Base-by-base conservation (phyloP, 1,140 invertebrate genomes). In the Neodiprion pinetum region DNA sequence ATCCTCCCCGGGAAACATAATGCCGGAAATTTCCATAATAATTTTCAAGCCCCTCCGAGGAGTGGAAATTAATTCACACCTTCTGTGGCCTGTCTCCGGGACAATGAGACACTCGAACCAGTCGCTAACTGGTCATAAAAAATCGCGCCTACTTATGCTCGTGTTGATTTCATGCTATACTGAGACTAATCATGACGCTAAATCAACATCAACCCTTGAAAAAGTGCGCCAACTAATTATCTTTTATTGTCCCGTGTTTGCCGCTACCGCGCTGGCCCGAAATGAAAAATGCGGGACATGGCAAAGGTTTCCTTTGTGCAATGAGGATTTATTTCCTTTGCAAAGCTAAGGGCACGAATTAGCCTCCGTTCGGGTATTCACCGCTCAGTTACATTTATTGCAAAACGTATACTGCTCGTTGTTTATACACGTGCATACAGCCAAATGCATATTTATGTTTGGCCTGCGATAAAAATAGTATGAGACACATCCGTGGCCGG, bases 1-100 rank as follows among this genome's bases (percentile, higher is more conserved):
- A 61, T 61, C n/a, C n/a, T 61, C 11, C n/a, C 11, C 7, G 53
- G n/a, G n/a, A 14, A 61, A 61, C n/a, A 61, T 71, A 71, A 71
- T 71, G 48, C 5, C 28, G 5, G 12, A 71, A 71, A 71, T 71
- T 71, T 71, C n/a, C 70, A 71, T 71, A 49, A 71, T 61, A 61
- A 23, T 71, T 71, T 47, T 40, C 21, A 12, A 53, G 70, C 70
- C 70, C 70, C 48, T 47, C 70, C 53, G 8, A 5, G 9, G 70
- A 49, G n/a, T 23, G 10, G 21, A 23, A 71, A 71, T 47, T 71
- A 47, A 49, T 47, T 47, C 48, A 17, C 48, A 50, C 70, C 70
- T 71, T 71, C 70, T 50, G 70, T 47, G 67, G 11, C 67, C n/a
- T 49, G n/a, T 40, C 48, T 4, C 7, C 9, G 28, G 23, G 70